Evolutionary conservation across 2,888 invertebrate species (phyloP), one percentile per base, ranked within the genome.

Genomic region (Lumbricus terrestris): DNA sequence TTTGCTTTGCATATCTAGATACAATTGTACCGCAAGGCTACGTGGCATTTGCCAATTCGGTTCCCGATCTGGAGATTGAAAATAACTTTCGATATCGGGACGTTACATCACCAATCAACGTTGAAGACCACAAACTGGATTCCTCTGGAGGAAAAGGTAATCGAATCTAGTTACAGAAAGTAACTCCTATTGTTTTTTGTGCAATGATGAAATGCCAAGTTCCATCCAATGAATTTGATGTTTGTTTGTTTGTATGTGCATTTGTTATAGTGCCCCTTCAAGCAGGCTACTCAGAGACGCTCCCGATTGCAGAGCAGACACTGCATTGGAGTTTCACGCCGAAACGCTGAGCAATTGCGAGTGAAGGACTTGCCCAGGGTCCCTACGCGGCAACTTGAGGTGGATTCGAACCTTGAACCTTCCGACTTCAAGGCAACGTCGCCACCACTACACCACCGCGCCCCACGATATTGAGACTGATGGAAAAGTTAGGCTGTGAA

Each of bases 101-200:
- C 91, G 94, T 94, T 34, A 94, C 94, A 0, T 94, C 94, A 2
- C 94, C 94, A 15, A 94, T 94, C 88, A 94, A 94, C 91, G 93
- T 93, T 29, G 93, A 94, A 40, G 94, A 94, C 91, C 94, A 94
- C 89, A 93, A 92, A 33, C 92, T 94, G 13, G 94, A 94, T 90
- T 94, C 93, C 89, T 94, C 94, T 18, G 93, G 93, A 38, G 93
- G 85, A 34, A 85, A 85, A 85, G 85, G 85, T 85, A 35, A 23
- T 85, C 23, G 35, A 8, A 11, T 16, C n/a, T 69, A n/a, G 11
- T 69, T 11, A 16, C 47, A 2, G 13, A 29, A 3, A 8, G 29
- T n/a, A 69, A 69, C 69, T n/a, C n/a, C 6, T 69, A 29, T 8
- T 69, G n/a, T 8, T 69, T 69, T n/a, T 69, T 69, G 13, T 69